Conservation (phyloP, 2,797 vertebrate genomes). For the Mus caroli region DNA sequence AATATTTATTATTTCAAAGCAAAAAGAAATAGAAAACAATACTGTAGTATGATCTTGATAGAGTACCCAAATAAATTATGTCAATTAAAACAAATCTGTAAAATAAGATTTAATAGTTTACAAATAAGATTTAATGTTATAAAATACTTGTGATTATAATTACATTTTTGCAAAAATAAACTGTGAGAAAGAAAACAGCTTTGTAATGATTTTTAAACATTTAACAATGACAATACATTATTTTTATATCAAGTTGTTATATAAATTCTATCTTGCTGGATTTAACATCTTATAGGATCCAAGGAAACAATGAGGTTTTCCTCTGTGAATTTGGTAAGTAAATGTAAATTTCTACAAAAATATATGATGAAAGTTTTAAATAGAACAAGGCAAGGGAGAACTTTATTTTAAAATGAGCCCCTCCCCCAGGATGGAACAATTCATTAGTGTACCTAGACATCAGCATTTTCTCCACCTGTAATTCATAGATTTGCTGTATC, state of each 20-base stretch:
- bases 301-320: conserved; percentile 54
- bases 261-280: conserved; percentile 19
- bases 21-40: conserved; percentile 30
- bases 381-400: conserved; percentile 21
- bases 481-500: conserved; percentile 27
- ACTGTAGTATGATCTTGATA: neutral
- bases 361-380: conserved; percentile 40
- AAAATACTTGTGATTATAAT: neutral
- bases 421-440: neutral
- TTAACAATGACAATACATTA: conserved; percentile 7
- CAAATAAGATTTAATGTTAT: neutral
- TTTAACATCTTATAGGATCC: conserved; percentile 16
- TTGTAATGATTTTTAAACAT: conserved; percentile 45
- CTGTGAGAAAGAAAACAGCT: neutral
- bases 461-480: neutral
- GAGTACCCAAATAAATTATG: neutral
- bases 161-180: conserved; percentile 43
- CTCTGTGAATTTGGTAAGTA: conserved; percentile 59
- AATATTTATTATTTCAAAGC: conserved; percentile 25
- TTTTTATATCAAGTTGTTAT: conserved; percentile 34
- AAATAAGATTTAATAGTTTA: conserved; percentile 54
- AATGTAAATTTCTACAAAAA: conserved; percentile 44
- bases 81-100: conserved; percentile 25
- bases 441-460: neutral
- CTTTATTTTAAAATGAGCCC: neutral